A percentile compares a stretch with the other conserved stretches of the same genome.
These are phyloP conservation scores for Bugula neritina DNA, from an alignment of 2,888 invertebrate genomes.

Conservation along the genomic window DNA sequence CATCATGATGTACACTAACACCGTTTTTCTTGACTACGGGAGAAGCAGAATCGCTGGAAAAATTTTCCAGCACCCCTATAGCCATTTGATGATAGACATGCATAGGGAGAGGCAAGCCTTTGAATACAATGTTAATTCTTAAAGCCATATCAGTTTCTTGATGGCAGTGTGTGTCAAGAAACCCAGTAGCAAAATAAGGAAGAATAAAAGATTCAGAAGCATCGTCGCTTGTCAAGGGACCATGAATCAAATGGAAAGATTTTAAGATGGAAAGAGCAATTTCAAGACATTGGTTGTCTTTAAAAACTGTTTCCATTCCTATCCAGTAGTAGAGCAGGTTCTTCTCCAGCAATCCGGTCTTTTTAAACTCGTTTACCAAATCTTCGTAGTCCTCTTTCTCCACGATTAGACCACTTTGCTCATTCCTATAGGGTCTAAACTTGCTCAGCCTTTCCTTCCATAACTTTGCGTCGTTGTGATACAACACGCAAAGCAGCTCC, in stretches of 20 bases:
- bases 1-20: not conserved
- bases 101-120: not conserved
- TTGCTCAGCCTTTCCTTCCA: not conserved
- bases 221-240: not conserved
- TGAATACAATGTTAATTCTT: not conserved
- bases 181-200: not conserved
- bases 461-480: not conserved
- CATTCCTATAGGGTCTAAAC: not conserved
- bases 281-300: not conserved
- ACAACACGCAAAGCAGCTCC: not conserved
- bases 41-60: not conserved
- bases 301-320: not conserved
- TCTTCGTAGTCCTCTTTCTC: not conserved
- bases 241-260: not conserved
- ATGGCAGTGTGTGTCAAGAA: not conserved
- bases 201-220: not conserved
- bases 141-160: not conserved
- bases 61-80: not conserved
- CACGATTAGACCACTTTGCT: not conserved
- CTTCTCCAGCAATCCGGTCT: not conserved
- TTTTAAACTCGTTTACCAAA: not conserved
- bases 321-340: not conserved
- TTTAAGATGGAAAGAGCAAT: not conserved
- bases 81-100: not conserved
- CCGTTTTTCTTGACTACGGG: not conserved